Evolutionary conservation across 2,888 invertebrate genomes (phyloP), one percentile per base, ranked within the genome.

Genomic region (Corythucha ciliata): DNA sequence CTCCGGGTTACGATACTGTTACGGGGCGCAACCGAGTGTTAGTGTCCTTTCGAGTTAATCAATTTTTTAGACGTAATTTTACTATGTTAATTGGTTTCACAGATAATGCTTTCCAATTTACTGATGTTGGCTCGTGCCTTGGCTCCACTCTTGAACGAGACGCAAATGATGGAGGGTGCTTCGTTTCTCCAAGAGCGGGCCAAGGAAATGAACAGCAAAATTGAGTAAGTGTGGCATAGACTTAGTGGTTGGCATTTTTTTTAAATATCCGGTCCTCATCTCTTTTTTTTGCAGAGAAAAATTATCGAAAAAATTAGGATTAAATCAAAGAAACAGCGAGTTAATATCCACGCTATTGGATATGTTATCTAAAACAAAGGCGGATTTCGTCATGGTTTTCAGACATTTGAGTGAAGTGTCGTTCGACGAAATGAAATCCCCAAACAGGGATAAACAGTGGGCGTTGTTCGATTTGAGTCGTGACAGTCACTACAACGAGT

Each of bases 71-170:
- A n/a, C n/a, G n/a, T n/a, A n/a, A n/a, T n/a, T n/a, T n/a, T n/a
- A n/a, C n/a, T n/a, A n/a, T n/a, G n/a, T n/a, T n/a, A 42, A 34
- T 34, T 26, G 25, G 33, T 12, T 40, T 37, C 39, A 29, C 48
- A 74, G 74, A 69, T 73, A 18, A 75, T 79, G 47, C 70, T 74
- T 25, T 80, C 79, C 79, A 80, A 80, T 62, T 71, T 79, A 57
- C 67, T 70, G 6, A 78, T 76, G 62, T 67, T 81, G 22, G 76
- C 76, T 0, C 74, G 73, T 60, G 75, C 78, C 32, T 63, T 80
- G 21, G 70, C 73, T 52, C 74, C 74, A 3, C 68, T 75, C 0
- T 60, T 74, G 22, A 69, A 66, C 1, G 62, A 71, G 0, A 69
- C 72, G 0, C 72, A 74, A 56, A 71, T 70, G 59, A 65, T 70